Evolutionary conservation across 2,113 vertebrate species (phyloP), one percentile per base, ranked within the genome.

Genomic region (Anguilla rostrata): DNA sequence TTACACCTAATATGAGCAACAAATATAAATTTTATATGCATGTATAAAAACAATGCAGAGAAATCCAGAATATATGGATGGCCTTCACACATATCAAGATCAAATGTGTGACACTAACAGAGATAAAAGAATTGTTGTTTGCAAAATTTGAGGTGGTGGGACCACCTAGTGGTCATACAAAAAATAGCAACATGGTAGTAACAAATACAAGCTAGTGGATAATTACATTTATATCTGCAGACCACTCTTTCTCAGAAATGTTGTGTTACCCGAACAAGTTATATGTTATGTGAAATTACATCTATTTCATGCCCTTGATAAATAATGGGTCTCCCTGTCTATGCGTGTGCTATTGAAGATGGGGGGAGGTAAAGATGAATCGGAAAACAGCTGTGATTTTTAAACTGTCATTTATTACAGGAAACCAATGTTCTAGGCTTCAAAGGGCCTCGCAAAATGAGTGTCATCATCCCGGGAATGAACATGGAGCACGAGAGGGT

Each of bases 361-460:
- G 71, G n/a, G n/a, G 71, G 12, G 34, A 22, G 18, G 7, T 66
- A 9, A 66, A 66, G 20, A 66, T 66, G 60, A 66, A 66, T 20
- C 60, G 3, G 20, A 66, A 66, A 75, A 34, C 71, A 75, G 26
- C 6, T 29, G 26, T 60, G 34, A 41, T 87, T 29, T 81, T 66
- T 39, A 15, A 43, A 39, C 49, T 12, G 29, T 39, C 75, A 39
- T 71, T 2, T 90, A 87, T 89, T 89, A 87, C 87, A 99, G 98
- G 98, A 99, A 95, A 99, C 98, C 91, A 99, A 99, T 75, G 98
- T 99, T 86, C 94, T 99, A 92, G 98, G 98, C 57, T 99, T 99
- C 93, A 99, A 99, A 95, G 98, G 98, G 46, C 98, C 98, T 80
- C 97, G 98, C 82, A 99, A 99, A 94, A 99, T 99, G 98, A 99